phyloP scores from a whole-genome alignment of 2,888 invertebrate species.

The Leucophora obtusa region DNA sequence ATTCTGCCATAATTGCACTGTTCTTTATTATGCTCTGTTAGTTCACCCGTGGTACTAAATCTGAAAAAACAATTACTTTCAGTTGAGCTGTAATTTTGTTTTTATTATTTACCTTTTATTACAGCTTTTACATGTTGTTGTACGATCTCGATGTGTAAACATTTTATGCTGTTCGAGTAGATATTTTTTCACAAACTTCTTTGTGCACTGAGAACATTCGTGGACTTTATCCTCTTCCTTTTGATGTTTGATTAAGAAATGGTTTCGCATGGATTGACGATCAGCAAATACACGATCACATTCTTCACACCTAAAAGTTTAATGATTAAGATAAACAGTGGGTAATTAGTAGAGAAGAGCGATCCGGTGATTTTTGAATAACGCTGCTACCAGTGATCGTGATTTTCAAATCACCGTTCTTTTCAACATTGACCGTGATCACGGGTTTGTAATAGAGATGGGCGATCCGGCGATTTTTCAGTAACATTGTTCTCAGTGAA shows the following conservation, averaged over 20 bases:
- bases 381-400: too few species aligned
- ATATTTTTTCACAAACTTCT: constrained; percentile 75
- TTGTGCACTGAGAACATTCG: constrained; percentile 75
- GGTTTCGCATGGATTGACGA: constrained; percentile 76
- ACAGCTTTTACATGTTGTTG: constrained; percentile 73
- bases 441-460: too few species aligned
- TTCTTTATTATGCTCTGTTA: constrained; percentile 52
- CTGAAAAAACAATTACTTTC: constrained; percentile 64
- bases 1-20: constrained; percentile 75
- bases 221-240: constrained; percentile 75
- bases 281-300: constrained; percentile 71
- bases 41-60: constrained; percentile 54
- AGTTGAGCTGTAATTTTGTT: constrained; percentile 6
- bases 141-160: constrained; percentile 71
- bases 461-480: too few species aligned
- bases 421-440: too few species aligned
- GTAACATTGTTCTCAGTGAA: too few species aligned
- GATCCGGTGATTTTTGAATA: too few species aligned
- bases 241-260: constrained; percentile 75
- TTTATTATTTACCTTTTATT: constrained; percentile 72
- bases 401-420: too few species aligned
- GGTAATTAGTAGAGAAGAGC: too few species aligned
- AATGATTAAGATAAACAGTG: not conserved
- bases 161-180: constrained; percentile 74
- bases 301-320: constrained; percentile 66